Conservation (phyloP, 1,140 invertebrate species). For the Cotesia glomerata region DNA sequence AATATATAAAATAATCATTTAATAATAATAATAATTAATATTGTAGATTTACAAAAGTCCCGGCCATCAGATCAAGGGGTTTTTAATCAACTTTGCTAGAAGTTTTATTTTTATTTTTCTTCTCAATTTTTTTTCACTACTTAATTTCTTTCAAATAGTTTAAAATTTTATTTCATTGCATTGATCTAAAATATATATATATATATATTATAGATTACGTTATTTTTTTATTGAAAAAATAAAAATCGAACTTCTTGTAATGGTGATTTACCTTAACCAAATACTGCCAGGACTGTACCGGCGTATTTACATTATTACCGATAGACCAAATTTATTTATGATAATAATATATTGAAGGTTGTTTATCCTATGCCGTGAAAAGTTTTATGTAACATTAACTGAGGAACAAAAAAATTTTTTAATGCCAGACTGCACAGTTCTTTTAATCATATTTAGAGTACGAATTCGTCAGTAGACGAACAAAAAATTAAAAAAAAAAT, state of each 20-base stretch:
- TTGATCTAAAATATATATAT: not conserved
- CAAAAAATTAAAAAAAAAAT: not conserved
- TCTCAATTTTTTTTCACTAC: not conserved
- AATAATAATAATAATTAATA: conserved; percentile 21
- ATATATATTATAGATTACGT: not conserved
- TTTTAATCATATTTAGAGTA: conserved; percentile 6
- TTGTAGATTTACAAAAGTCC: conserved; percentile 48
- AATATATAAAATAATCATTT: conserved; percentile 9
- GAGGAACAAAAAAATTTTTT: conserved; percentile 50
- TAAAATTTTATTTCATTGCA: not conserved
- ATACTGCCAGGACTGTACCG: conserved; percentile 61
- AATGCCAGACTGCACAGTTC: conserved; percentile 59
- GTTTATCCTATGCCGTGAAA: conserved; percentile 55
- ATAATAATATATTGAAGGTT: conserved; percentile 64
- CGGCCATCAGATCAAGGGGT: conserved; percentile 47
- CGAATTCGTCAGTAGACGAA: not conserved
- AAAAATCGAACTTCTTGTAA: conserved; percentile 42
- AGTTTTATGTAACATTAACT: conserved; percentile 60
- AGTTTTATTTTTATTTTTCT: conserved; percentile 9
- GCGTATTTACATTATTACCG: conserved; percentile 64
- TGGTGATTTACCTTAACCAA: conserved; percentile 56
- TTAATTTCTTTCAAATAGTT: not conserved
- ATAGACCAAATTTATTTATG: conserved; percentile 66
- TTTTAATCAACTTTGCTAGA: conserved; percentile 40
- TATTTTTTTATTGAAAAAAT: not conserved